phyloP scores from a whole-genome alignment of 1,140 invertebrate genomes.

The Drosophila funebris region DNA sequence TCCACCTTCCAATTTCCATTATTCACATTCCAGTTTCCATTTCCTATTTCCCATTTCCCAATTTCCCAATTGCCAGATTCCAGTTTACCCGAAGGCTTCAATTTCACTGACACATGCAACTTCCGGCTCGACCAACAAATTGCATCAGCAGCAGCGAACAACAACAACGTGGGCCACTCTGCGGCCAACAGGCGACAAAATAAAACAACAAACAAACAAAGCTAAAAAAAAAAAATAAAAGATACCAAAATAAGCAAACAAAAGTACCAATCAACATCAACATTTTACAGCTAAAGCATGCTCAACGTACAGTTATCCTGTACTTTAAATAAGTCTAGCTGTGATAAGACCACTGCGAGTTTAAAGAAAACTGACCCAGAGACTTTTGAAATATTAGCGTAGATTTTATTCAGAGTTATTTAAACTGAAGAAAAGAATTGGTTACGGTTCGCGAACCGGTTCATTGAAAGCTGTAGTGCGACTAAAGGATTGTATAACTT shows the following conservation, averaged over 20 bases:
- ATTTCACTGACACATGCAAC: conserved; percentile 68
- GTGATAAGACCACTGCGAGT: too few species aligned
- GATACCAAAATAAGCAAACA: conserved; percentile 10
- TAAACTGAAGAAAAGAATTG: too few species aligned
- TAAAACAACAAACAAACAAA: conserved; percentile 23
- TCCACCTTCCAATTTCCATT: neutral
- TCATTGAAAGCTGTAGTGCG: too few species aligned
- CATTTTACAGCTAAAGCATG: too few species aligned
- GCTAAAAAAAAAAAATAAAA: conserved; percentile 13
- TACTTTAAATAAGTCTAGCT: too few species aligned
- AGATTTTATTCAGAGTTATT: too few species aligned
- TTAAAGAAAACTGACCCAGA: too few species aligned
- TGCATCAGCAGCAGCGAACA: conserved; percentile 55
- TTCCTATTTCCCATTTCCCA: neutral
- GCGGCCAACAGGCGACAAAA: conserved; percentile 45
- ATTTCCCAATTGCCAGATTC: neutral
- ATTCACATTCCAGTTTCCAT: neutral
- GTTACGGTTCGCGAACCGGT: too few species aligned
- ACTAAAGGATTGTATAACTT: too few species aligned
- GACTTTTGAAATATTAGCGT: too few species aligned
- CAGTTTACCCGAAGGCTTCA: conserved; percentile 35
- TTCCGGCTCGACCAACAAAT: conserved; percentile 73
- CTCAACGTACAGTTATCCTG: neutral
- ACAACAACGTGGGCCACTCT: conserved; percentile 28
- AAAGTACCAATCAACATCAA: conserved; percentile 6